Evolutionary conservation across 2,888 invertebrate species (phyloP).

Genomic region (Drosophila dives): DNA sequence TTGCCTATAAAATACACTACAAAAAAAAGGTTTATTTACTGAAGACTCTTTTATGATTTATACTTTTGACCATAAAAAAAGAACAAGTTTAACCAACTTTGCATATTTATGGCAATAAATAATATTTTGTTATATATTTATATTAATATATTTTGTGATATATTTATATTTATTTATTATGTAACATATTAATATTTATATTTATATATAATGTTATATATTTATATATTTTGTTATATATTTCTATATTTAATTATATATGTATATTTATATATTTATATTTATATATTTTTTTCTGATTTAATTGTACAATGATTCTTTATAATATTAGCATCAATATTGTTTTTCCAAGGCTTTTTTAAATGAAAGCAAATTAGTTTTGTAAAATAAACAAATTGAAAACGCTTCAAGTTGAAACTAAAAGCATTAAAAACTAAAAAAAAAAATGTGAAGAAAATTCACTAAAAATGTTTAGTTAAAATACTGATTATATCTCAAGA

Average conservation of each 20-base stretch:
- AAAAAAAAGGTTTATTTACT: background rate
- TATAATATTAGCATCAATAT: background rate
- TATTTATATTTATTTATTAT: too few species aligned
- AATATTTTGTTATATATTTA: background rate
- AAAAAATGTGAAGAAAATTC: background rate
- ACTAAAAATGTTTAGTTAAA: background rate
- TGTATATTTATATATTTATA: too few species aligned
- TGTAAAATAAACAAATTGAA: background rate
- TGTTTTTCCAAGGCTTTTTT: background rate
- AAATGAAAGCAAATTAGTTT: background rate
- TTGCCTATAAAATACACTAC: background rate
- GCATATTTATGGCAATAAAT: background rate
- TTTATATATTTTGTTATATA: too few species aligned
- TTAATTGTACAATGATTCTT: background rate
- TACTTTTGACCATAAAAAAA: accelerated
- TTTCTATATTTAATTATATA: background rate
- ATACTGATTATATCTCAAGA: background rate
- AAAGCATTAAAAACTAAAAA: background rate
- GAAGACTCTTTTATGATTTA: background rate
- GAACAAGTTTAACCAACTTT: background rate
- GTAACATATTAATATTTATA: too few species aligned
- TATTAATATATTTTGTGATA: too few species aligned
- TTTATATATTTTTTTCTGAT: background rate
- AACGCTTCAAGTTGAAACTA: background rate
- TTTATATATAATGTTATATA: too few species aligned